phyloP scores from a whole-genome alignment of 2,113 vertebrate genomes.

The Eptesicus fuscus region DNA sequence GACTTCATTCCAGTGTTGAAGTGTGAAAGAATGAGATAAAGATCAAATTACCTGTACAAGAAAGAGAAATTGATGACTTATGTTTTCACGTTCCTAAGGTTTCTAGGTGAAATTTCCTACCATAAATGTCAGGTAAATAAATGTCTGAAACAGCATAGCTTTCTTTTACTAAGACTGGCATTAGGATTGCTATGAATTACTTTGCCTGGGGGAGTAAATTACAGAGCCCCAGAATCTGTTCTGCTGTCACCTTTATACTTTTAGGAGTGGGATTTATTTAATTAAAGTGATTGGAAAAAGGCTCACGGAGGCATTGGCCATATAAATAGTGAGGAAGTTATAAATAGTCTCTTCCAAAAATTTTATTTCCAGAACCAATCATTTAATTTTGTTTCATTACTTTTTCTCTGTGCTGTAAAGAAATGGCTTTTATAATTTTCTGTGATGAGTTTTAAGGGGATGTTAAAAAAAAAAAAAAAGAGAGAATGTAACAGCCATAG shows the following conservation, averaged over 20 bases:
- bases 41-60: constrained; percentile 63
- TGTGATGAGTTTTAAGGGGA: neutral
- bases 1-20: constrained; percentile 39
- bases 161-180: constrained; percentile 27
- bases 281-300: constrained; percentile 35
- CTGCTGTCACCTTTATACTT: neutral
- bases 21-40: constrained; percentile 56
- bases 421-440: constrained; percentile 27
- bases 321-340: constrained; percentile 35
- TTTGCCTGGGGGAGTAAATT: constrained; percentile 28
- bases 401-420: neutral
- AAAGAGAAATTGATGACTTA: constrained; percentile 59
- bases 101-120: constrained; percentile 54
- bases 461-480: neutral
- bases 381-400: neutral
- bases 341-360: constrained; percentile 27
- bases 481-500: neutral
- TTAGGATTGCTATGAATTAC: constrained; percentile 34
- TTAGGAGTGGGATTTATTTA: constrained; percentile 38
- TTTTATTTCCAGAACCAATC: constrained; percentile 20
- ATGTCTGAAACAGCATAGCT: neutral
- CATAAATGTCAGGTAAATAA: constrained; percentile 54
- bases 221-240: neutral
- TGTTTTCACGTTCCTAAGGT: constrained; percentile 51
- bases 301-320: neutral